These are phyloP conservation scores for Aurelia coerulea DNA, from an alignment of 30 jellyfish, hydroid and myxozoan genomes.

Conservation along the genomic window DNA sequence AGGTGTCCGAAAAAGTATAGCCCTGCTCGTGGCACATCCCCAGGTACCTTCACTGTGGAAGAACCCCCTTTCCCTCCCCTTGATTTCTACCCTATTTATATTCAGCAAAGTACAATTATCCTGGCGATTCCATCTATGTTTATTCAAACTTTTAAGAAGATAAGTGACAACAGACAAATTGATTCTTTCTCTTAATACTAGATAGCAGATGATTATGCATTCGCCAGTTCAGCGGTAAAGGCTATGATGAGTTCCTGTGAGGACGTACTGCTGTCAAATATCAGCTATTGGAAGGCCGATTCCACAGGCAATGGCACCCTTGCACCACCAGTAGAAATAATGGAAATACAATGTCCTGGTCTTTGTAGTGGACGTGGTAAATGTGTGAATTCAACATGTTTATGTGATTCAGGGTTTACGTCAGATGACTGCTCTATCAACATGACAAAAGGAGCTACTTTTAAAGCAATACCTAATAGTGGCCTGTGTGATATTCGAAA, in stretches of 20 bases:
- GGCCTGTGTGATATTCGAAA: conserved; percentile 73
- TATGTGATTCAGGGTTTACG: conserved; percentile 51
- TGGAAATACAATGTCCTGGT: conserved; percentile 57
- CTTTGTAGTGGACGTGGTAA: conserved; percentile 73
- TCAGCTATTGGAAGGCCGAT: conserved; percentile 38
- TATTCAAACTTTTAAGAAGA: not conserved
- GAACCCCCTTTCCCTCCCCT: too few species aligned
- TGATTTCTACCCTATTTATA: too few species aligned
- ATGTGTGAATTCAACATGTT: conserved; percentile 76
- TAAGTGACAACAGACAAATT: not conserved
- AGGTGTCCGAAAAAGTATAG: too few species aligned
- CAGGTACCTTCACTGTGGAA: too few species aligned
- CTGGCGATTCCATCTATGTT: not conserved
- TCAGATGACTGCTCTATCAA: conserved; percentile 75
- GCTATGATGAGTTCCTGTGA: conserved; percentile 34
- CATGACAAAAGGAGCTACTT: conserved; percentile 49
- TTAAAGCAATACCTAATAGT: conserved; percentile 23
- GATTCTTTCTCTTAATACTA: not conserved
- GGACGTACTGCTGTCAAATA: conserved; percentile 20
- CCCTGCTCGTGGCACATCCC: too few species aligned
- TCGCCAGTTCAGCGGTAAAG: conserved; percentile 22
- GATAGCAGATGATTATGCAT: conserved; percentile 29
- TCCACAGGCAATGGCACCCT: conserved; percentile 32
- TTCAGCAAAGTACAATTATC: not conserved
- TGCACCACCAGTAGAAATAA: conserved; percentile 58